A percentile compares a stretch with the other conserved stretches of the same genome.
phyloP scores from a whole-genome alignment of 1,140 invertebrate genomes.

The Heliconius eleuchia region DNA sequence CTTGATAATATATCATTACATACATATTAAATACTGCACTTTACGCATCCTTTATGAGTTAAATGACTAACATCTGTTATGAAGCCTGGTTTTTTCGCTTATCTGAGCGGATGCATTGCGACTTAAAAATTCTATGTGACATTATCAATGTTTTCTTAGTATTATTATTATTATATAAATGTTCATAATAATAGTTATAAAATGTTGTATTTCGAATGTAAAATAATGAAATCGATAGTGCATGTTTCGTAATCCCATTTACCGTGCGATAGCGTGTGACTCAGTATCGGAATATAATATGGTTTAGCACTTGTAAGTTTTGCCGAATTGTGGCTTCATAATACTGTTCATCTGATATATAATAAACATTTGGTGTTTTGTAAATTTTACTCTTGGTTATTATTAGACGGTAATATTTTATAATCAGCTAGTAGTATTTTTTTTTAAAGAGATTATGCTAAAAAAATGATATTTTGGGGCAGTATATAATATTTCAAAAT shows the following conservation, averaged over 20 bases:
- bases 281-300: slow-evolving; percentile 48
- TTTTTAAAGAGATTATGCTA: background rate
- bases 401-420: background rate
- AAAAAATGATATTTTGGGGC: too few relatives aligned
- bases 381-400: background rate
- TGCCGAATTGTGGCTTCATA: slow-evolving; percentile 66
- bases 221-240: slow-evolving; percentile 21
- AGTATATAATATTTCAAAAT: too few relatives aligned
- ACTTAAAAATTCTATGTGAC: slow-evolving; percentile 3
- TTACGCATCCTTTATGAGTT: slow-evolving; percentile 65
- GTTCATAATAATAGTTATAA: background rate
- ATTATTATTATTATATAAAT: background rate
- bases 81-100: slow-evolving; percentile 44
- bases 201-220: background rate
- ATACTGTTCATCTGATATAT: slow-evolving; percentile 8
- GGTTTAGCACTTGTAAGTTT: slow-evolving; percentile 64
- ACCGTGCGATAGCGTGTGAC: slow-evolving; percentile 48
- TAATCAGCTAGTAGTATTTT: background rate
- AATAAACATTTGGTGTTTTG: slow-evolving; percentile 1
- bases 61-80: slow-evolving; percentile 62
- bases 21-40: slow-evolving; percentile 68
- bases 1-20: slow-evolving; percentile 71
- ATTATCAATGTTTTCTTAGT: background rate
- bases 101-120: slow-evolving; percentile 32
- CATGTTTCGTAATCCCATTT: slow-evolving; percentile 55